Evolutionary conservation across 2,113 vertebrate genomes (phyloP).

Genomic region (Scalopus aquaticus): DNA sequence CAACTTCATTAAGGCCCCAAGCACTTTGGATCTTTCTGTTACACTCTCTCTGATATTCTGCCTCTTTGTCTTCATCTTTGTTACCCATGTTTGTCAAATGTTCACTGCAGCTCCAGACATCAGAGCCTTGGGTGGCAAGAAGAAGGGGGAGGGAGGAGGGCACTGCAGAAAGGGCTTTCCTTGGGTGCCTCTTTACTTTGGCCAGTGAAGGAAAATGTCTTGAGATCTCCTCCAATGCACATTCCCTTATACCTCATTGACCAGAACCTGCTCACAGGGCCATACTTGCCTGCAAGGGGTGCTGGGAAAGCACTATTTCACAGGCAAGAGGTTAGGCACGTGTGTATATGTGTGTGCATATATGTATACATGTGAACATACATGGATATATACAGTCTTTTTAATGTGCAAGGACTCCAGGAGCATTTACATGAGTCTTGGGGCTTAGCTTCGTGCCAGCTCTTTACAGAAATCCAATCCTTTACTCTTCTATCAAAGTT

Average conservation of each 20-base stretch:
- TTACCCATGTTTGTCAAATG: neutral
- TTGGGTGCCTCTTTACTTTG: neutral
- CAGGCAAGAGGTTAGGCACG: neutral
- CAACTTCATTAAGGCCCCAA: neutral
- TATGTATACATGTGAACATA: neutral
- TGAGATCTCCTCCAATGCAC: neutral
- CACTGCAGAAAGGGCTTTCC: neutral
- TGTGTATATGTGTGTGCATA: neutral
- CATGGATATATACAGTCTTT: neutral
- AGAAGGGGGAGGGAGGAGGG: neutral
- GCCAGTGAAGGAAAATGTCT: neutral
- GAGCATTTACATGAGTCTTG: neutral
- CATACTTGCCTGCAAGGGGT: neutral
- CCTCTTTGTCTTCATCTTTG: neutral
- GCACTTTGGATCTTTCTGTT: neutral
- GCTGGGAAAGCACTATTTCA: neutral
- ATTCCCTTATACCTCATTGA: neutral
- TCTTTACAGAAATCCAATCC: slow-evolving; percentile 26
- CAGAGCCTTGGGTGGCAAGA: neutral
- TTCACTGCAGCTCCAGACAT: neutral
- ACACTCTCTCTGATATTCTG: neutral
- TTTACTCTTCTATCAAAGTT: neutral
- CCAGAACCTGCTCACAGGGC: neutral
- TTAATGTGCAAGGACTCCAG: neutral
- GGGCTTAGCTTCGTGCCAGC: neutral